A percentile compares a stretch with the other conserved stretches of the same genome.
Conservation (phyloP, 2,888 invertebrate species). For the Agrochola litura region DNA sequence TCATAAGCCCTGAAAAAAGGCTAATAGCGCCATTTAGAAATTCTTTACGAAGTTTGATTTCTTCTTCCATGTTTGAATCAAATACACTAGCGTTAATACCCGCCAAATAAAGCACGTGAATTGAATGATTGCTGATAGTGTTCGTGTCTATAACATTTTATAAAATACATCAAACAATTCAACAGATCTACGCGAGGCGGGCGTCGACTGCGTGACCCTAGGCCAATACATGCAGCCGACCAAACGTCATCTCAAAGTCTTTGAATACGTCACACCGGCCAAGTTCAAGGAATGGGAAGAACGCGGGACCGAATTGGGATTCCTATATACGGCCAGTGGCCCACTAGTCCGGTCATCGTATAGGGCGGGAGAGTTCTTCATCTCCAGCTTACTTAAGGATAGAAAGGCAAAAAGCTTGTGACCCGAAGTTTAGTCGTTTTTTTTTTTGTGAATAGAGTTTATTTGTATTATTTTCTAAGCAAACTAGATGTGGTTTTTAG, state of each 20-base stretch:
- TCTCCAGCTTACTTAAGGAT: conserved; percentile 94
- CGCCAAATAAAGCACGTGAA: too few species aligned
- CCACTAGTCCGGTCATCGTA: conserved; percentile 99
- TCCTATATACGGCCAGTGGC: conserved; percentile 99
- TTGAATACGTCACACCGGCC: conserved; percentile 98
- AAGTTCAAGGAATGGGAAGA: conserved; percentile 97
- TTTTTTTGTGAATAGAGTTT: neutral
- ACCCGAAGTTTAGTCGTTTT: conserved; percentile 59
- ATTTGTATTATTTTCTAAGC: neutral
- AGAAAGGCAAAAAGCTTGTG: conserved; percentile 85
- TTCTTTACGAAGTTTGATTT: too few species aligned
- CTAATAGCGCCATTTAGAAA: too few species aligned
- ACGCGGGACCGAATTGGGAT: conserved; percentile 95
- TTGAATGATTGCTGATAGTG: neutral
- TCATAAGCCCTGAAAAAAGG: too few species aligned
- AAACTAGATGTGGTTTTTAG: conserved; percentile 12
- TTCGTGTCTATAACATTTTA: neutral
- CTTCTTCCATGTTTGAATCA: neutral
- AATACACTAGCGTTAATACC: too few species aligned
- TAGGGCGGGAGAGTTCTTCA: conserved; percentile 99
- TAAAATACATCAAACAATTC: neutral
- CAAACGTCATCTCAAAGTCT: conserved; percentile 97
- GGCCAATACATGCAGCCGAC: conserved; percentile 99
- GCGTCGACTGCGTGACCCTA: conserved; percentile 98
- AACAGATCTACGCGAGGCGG: conserved; percentile 93